Evolutionary conservation across 1,140 invertebrate species (phyloP), one percentile per base, ranked within the genome.

Genomic region (Magallana angulata): DNA sequence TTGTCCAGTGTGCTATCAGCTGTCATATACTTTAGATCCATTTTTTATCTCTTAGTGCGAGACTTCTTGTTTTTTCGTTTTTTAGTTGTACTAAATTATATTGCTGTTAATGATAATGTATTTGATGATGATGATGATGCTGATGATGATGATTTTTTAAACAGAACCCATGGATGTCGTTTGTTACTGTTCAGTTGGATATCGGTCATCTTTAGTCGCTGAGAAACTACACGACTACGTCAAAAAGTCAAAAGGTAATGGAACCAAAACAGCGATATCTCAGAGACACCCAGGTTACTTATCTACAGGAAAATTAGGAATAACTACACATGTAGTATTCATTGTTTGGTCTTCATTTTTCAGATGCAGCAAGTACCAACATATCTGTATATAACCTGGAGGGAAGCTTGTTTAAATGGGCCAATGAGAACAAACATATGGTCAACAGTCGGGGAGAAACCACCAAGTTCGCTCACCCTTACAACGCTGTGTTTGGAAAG

Each of bases 391-490:
- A 86, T 81, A 94, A 94, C 82, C 87, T 94, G 58, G 92, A 93
- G 71, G 93, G 93, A 0, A 92, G 93, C 57, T 14, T 94, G 8
- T 94, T 94, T 84, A 93, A 94, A 80, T 94, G 93, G 93, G 93
- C 93, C 24, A 94, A 94, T 90, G 93, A 94, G 87, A 86, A 90
- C 6, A 84, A 91, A 71, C 90, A 88, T 36, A 92, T 94, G 92
- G 88, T 94, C 7, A 87, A 93, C 82, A 36, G 8, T 3, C 56
- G 89, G 12, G 87, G 90, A 11, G 62, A 91, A 68, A n/a, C 84
- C 14, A 94, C 93, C 16, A 88, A 82, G 48, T 91, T 88, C 81
- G 90, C 91, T 71, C 93, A 94, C 88, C 93, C 93, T 1, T 94
- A 91, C 83, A 93, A 90, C 82, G 68, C 82, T 14, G 81, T 94